These are phyloP conservation scores for Mechanitis mazaeus DNA, from an alignment of 2,888 invertebrate genomes.

Conservation along the genomic window DNA sequence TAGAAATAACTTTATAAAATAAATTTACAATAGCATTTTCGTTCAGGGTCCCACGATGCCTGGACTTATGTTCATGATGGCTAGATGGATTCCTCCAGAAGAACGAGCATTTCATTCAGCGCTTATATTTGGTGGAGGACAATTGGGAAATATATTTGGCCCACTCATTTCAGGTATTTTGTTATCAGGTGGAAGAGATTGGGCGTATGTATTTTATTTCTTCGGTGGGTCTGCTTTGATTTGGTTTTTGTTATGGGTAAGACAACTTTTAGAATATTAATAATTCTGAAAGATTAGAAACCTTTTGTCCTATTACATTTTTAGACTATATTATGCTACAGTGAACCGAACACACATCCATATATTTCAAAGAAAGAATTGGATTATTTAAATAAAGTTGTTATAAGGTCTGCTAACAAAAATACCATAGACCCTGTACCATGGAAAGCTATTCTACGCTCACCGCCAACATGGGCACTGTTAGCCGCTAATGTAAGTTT, in stretches of 20 bases:
- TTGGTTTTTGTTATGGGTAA: constrained; percentile 54
- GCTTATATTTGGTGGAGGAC: constrained; percentile 63
- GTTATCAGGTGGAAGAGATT: constrained; percentile 45
- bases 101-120: constrained; percentile 65
- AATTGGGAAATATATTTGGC: constrained; percentile 55
- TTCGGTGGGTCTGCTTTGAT: constrained; percentile 55
- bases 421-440: constrained; percentile 68
- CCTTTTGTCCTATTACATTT: constrained; percentile 10
- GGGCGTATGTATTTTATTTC: constrained; percentile 64
- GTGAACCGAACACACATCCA: constrained; percentile 46
- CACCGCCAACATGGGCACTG: constrained; percentile 78
- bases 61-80: constrained; percentile 69
- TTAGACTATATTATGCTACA: constrained; percentile 42
- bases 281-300: background rate
- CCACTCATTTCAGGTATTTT: constrained; percentile 47
- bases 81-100: constrained; percentile 64
- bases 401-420: constrained; percentile 39
- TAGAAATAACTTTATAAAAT: background rate
- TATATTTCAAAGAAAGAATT: constrained; percentile 55
- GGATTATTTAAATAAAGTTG: constrained; percentile 59
- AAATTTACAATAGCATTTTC: background rate
- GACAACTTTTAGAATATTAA: constrained; percentile 7
- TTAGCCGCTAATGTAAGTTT: constrained; percentile 71
- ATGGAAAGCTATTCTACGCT: constrained; percentile 77
- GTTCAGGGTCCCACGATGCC: constrained; percentile 76